Conservation (phyloP, 2,888 invertebrate genomes). For the Philopedon plagiatum region DNA sequence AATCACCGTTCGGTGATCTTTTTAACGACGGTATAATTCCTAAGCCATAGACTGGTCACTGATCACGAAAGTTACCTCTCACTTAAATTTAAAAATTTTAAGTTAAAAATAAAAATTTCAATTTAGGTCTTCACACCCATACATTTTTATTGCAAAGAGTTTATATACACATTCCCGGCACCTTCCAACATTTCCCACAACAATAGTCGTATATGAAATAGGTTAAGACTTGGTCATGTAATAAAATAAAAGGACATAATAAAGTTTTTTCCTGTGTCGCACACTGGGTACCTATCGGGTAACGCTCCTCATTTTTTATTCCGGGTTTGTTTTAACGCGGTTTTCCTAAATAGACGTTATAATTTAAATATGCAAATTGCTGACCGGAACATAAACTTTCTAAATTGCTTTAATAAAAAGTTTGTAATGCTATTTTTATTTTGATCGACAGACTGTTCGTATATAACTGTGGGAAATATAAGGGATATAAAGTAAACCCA, state of each 20-base stretch:
- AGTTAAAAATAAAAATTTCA: too few species aligned
- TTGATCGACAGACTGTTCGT: too few species aligned
- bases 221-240: conserved; percentile 55
- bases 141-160: not conserved
- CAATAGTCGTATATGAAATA: conserved; percentile 60
- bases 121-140: too few species aligned
- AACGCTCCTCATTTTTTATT: conserved; percentile 37
- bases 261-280: conserved; percentile 57
- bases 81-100: too few species aligned
- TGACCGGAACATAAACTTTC: conserved; percentile 4
- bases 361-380: conserved; percentile 15
- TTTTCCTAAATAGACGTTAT: not conserved
- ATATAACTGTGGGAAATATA: too few species aligned
- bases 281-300: conserved; percentile 60
- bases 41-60: too few species aligned
- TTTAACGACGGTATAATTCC: too few species aligned
- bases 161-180: not conserved
- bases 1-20: too few species aligned
- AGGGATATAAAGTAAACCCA: too few species aligned
- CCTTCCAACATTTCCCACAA: conserved; percentile 43
- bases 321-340: not conserved
- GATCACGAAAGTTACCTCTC: too few species aligned
- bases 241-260: conserved; percentile 58
- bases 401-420: conserved; percentile 8
- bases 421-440: too few species aligned